Base-by-base conservation (phyloP, 2,113 vertebrate genomes). In the Takifugu flavidus region DNA sequence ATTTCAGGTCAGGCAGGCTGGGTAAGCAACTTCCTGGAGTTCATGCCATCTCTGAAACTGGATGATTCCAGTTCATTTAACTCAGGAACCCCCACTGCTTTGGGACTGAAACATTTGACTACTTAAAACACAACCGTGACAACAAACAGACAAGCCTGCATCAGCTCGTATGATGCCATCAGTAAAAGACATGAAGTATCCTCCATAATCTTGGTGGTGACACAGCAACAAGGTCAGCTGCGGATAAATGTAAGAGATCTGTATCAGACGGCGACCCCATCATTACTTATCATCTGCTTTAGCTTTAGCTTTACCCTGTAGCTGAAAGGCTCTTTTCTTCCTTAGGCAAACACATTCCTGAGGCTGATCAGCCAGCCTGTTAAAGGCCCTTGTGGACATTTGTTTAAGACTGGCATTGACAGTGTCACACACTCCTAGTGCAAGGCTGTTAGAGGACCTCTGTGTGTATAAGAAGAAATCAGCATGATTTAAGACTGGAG, bases 311-410 rank as follows among this genome's bases (percentile, higher is more conserved):
- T 54, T 49, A 49, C 14, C 46, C n/a, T 20, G 14, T 75, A 58
- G 55, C 72, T 53, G 28, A 66, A 72, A 73, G 70, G 57, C 53
- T 73, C 77, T 85, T 86, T 83, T 46, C 77, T 60, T 80, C 77
- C 76, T 75, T 79, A 45, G 77, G 71, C 77, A 85, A 89, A 86
- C 75, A 85, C 87, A 89, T 89, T 89, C 87, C 84, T 85, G 52
- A 20, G 15, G 71, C 67, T 82, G 82, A 89, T 87, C 83, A 80
- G 84, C 65, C 62, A 72, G 74, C 56, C 56, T 6, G 59, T 58
- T 65, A 74, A 82, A 82, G 80, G 83, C 79, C 74, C 56, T 6
- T 58, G 73, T 50, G 67, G 78, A 85, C 82, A 74, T 77, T 31
- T 86, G 69, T 83, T 83, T 76, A 61, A 80, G 70, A 76, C 61